phyloP scores from a whole-genome alignment of 2,113 vertebrate species.

The Lepus timidus region DNA sequence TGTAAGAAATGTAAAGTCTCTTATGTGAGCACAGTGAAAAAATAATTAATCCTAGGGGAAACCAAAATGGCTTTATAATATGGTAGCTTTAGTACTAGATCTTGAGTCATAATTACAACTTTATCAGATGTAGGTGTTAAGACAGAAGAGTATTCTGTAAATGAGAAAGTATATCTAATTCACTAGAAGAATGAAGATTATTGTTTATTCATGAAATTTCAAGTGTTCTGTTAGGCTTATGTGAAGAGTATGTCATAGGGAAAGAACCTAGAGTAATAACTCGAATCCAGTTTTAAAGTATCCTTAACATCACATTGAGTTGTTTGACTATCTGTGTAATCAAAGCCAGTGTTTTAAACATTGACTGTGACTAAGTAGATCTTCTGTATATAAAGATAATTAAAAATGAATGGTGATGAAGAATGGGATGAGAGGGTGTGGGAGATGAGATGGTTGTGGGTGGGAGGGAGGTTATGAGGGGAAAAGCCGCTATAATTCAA shows the following conservation, averaged over 20 bases:
- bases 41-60: not conserved
- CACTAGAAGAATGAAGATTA: not conserved
- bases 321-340: not conserved
- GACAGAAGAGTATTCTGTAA: not conserved
- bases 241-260: not conserved
- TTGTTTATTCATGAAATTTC: not conserved
- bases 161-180: not conserved
- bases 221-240: not conserved
- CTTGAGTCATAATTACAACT: not conserved
- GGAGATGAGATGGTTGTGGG: no score
- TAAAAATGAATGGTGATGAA: no score
- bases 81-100: not conserved
- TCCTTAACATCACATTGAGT: not conserved
- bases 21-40: not conserved
- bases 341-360: not conserved
- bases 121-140: not conserved
- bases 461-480: no score
- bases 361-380: no score
- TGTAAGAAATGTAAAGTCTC: not conserved
- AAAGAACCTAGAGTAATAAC: not conserved
- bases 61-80: not conserved
- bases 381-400: no score
- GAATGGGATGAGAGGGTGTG: no score
- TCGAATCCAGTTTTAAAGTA: not conserved
- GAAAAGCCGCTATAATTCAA: no score